phyloP scores from a whole-genome alignment of 1,140 invertebrate genomes.

The Onthophagus taurus region DNA sequence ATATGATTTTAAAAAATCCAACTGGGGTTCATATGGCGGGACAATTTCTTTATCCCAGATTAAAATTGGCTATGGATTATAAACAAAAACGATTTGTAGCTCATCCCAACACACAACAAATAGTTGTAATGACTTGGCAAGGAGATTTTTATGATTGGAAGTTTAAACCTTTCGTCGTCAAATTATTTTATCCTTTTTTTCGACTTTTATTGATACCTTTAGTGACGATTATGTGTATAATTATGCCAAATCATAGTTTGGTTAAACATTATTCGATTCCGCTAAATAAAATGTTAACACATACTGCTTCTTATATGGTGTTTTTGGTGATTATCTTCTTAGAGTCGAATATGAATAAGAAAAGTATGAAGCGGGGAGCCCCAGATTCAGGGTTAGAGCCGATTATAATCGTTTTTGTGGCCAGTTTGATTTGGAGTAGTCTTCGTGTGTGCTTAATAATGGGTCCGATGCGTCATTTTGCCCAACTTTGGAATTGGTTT shows the following conservation, averaged over 20 bases:
- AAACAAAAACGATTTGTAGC: constrained; percentile 67
- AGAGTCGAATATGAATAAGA: constrained; percentile 46
- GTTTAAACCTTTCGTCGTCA: constrained; percentile 32
- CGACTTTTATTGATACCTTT: constrained; percentile 40
- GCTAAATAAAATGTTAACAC: constrained; percentile 49
- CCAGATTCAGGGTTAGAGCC: constrained; percentile 43
- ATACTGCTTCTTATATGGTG: constrained; percentile 49
- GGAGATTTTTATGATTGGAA: constrained; percentile 48
- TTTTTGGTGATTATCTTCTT: constrained; percentile 52
- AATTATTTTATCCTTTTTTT: constrained; percentile 32
- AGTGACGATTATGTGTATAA: constrained; percentile 38
- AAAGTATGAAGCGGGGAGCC: constrained; percentile 38
- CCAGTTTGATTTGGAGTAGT: constrained; percentile 39
- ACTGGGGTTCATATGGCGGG: constrained; percentile 33
- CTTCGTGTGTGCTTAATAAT: constrained; percentile 43
- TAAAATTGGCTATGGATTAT: constrained; percentile 60
- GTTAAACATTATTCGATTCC: constrained; percentile 42
- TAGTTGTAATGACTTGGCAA: constrained; percentile 39
- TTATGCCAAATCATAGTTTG: constrained; percentile 36
- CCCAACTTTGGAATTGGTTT: constrained; percentile 43
- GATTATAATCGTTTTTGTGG: constrained; percentile 39
- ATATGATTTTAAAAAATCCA: constrained; percentile 49
- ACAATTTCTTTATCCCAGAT: constrained; percentile 45
- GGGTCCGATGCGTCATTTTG: constrained; percentile 42
- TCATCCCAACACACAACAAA: constrained; percentile 62